Evolutionary conservation across 1,140 invertebrate genomes (phyloP).

Genomic region (Drosophila ficusphila): DNA sequence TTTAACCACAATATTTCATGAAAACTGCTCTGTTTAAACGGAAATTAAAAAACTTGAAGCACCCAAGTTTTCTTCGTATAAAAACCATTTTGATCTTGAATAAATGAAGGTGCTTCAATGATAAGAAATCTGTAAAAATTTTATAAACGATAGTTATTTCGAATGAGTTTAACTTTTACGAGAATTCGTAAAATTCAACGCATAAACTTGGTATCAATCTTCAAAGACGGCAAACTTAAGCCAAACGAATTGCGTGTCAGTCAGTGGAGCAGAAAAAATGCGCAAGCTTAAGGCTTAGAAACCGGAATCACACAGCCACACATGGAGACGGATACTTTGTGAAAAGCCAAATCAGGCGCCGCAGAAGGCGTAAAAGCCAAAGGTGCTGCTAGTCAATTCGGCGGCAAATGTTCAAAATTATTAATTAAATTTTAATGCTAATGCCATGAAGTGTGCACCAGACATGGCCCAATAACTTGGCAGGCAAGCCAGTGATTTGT

Average conservation of each 20-base stretch:
- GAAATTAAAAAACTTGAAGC: not conserved
- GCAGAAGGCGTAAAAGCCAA: slow-evolving; percentile 49
- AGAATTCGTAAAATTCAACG: not conserved
- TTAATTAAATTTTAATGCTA: slow-evolving; percentile 76
- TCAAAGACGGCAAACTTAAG: slow-evolving; percentile 41
- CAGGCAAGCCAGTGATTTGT: slow-evolving; percentile 12
- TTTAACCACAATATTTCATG: not conserved
- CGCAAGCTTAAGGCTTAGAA: slow-evolving; percentile 48
- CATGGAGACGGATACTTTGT: slow-evolving; percentile 2
- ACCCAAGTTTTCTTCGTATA: too few relatives aligned
- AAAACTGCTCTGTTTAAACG: not conserved
- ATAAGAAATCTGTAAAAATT: too few relatives aligned
- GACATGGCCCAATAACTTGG: slow-evolving; percentile 1
- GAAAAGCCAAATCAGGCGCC: slow-evolving; percentile 58
- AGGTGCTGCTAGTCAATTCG: slow-evolving; percentile 68
- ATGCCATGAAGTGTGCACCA: slow-evolving; percentile 39
- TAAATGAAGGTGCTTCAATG: too few relatives aligned
- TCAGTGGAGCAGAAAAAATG: slow-evolving; percentile 71
- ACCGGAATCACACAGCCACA: slow-evolving; percentile 12
- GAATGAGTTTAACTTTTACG: too few relatives aligned
- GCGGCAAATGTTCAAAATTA: slow-evolving; percentile 60
- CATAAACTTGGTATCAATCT: slow-evolving; percentile 24
- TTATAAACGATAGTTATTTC: too few relatives aligned
- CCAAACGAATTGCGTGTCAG: slow-evolving; percentile 53
- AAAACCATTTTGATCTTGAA: too few relatives aligned